A percentile compares a stretch with the other conserved stretches of the same genome.
Evolutionary conservation across 2,888 invertebrate species (phyloP).

Genomic region (Dasysyrphus tricinctus): DNA sequence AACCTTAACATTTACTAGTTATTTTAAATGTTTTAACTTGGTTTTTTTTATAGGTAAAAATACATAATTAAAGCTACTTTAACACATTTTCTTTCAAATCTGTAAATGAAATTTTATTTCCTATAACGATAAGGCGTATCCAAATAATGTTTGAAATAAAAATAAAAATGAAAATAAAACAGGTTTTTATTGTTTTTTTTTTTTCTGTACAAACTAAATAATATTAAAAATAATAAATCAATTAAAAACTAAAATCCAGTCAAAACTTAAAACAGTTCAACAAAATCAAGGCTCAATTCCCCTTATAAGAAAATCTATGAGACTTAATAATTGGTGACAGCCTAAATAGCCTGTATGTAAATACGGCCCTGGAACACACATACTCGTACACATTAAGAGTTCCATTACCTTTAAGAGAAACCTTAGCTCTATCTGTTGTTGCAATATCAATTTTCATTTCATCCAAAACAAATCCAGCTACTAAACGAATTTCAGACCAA

Average conservation of each 20-base stretch:
- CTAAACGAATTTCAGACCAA: slow-evolving; percentile 92
- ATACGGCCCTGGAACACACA: slow-evolving; percentile 8
- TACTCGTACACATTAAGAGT: neutral
- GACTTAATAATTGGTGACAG: neutral
- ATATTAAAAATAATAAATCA: neutral
- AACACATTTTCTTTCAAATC: no score
- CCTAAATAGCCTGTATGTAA: neutral
- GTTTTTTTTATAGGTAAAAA: no score
- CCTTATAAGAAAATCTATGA: neutral
- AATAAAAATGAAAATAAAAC: neutral
- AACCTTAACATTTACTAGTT: no score
- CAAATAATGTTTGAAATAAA: no score
- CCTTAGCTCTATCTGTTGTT: slow-evolving; percentile 85
- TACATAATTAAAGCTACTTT: no score
- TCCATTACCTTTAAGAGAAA: slow-evolving; percentile 89
- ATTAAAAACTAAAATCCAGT: neutral
- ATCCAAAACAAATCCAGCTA: slow-evolving; percentile 88
- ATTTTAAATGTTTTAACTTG: no score
- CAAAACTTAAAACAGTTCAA: neutral
- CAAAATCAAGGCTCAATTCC: neutral
- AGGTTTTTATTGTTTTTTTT: neutral
- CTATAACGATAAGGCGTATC: no score
- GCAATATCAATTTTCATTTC: slow-evolving; percentile 85
- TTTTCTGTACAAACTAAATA: neutral
- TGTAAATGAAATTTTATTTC: no score